Base-by-base conservation (phyloP, 2,888 invertebrate species). In the Spilarctia lutea region DNA sequence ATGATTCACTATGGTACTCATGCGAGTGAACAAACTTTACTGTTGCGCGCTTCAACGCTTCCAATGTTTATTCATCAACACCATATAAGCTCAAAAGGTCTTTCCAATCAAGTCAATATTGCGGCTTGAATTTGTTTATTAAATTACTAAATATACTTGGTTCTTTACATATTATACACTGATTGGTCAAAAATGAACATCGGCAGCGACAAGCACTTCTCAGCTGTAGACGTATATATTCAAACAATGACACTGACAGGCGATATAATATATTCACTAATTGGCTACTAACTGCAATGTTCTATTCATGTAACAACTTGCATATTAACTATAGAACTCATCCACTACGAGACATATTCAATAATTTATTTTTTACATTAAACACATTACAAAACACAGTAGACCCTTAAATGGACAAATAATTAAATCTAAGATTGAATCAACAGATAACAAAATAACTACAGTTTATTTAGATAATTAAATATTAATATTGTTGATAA, bases 361-460 rank as follows among this genome's bases (percentile, higher is more conserved):
- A 92, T 91, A 88, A 90, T 90, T 91, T 89, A 91, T 70, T 70
- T 39, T 91, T 92, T 92, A 93, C 90, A 92, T 75, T 91, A 91
- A 91, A 92, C 90, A 91, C 87, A 88, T 91, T 91, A 91, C 83
- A 91, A 93, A 92, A 92, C 89, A 91, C 90, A 90, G 91, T 91
- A 91, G 90, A 92, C 89, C 88, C 92, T 91, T 93, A 92, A 80
- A 91, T 86, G 90, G 89, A 91, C 86, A 90, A 88, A 87, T 85
- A 84, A 83, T 81, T 81, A 86, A 85, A 83, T 82, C 83, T 84
- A 81, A 82, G 80, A 82, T 77, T 86, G 85, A 88, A 85, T 83
- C 82, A 80, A 83, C 81, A 83, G 83, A 84, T 82, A 85, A 86
- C 80, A 84, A 79, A 79, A 80, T 75, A 74, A 72, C 71, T 71